phyloP scores from a whole-genome alignment of 2,113 vertebrate species.

The Pteruthius melanotis region DNA sequence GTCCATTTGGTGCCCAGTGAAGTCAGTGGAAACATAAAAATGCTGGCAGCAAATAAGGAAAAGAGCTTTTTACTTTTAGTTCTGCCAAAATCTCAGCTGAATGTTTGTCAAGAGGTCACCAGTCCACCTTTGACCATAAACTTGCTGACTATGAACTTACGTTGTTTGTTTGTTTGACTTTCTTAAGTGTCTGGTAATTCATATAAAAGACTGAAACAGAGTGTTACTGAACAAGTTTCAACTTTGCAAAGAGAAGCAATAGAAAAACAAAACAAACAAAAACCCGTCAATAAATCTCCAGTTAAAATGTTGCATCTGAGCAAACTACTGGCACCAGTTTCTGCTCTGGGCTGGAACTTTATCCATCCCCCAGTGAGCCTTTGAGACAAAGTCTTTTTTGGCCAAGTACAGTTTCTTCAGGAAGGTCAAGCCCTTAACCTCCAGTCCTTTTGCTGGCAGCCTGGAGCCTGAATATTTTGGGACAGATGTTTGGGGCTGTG shows the following conservation, averaged over 20 bases:
- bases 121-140: not conserved
- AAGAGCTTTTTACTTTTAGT: not conserved
- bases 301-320: not conserved
- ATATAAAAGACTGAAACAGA: not conserved
- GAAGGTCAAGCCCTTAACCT: not conserved
- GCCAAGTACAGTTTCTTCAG: slow-evolving; percentile 12
- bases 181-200: not conserved
- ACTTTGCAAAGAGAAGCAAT: not conserved
- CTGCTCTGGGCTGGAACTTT: not conserved
- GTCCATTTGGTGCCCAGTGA: not conserved
- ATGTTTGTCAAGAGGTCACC: not conserved
- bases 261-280: not conserved
- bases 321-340: not conserved
- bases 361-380: not conserved
- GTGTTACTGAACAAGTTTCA: not conserved
- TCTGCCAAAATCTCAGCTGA: not conserved
- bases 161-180: not conserved
- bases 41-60: not conserved
- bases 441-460: not conserved
- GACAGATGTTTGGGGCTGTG: not conserved
- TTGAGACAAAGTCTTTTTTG: not conserved
- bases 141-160: not conserved
- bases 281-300: not conserved
- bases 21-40: not conserved
- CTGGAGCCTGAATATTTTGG: not conserved